Evolutionary conservation across 2,797 vertebrate genomes (phyloP).

Genomic region (Lagocephalus sceleratus): DNA sequence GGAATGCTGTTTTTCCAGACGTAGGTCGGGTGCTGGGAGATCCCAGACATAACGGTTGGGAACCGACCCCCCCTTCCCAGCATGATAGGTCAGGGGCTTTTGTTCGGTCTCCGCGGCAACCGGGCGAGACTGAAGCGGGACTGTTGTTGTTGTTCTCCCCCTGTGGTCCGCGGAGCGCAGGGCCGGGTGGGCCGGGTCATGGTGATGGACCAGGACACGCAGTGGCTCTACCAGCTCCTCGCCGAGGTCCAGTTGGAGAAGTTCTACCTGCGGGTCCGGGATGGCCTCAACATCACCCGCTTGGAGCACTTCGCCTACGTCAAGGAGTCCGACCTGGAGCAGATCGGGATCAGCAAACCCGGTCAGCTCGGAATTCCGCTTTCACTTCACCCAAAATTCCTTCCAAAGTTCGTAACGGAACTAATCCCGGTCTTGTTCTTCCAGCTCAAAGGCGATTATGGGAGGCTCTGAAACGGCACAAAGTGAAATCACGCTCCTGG

Average conservation of each 20-base stretch:
- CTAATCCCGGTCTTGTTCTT: neutral
- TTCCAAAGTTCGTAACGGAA: neutral
- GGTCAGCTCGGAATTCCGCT: constrained; percentile 55
- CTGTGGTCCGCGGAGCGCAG: too few relatives aligned
- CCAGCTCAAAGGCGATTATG: constrained; percentile 82
- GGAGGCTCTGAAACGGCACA: constrained; percentile 78
- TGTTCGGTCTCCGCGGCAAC: too few relatives aligned
- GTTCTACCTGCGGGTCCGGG: constrained; percentile 82
- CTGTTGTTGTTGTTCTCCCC: too few relatives aligned
- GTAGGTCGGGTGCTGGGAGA: too few relatives aligned
- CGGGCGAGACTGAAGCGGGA: too few relatives aligned
- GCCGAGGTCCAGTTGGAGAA: constrained; percentile 84
- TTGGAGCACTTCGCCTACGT: constrained; percentile 85
- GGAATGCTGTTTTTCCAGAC: too few relatives aligned
- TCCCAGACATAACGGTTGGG: too few relatives aligned
- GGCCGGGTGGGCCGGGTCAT: constrained; percentile 60
- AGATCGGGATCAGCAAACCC: constrained; percentile 86
- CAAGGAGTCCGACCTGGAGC: constrained; percentile 82
- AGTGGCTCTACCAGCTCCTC: constrained; percentile 83
- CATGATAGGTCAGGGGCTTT: too few relatives aligned
- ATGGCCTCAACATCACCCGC: constrained; percentile 86
- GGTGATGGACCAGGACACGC: constrained; percentile 82
- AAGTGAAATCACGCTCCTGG: constrained; percentile 66
- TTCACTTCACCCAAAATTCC: too few relatives aligned
- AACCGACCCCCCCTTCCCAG: too few relatives aligned